These are phyloP conservation scores for Hydropsyche tenuis DNA, from an alignment of 1,140 invertebrate species.

Conservation along the genomic window DNA sequence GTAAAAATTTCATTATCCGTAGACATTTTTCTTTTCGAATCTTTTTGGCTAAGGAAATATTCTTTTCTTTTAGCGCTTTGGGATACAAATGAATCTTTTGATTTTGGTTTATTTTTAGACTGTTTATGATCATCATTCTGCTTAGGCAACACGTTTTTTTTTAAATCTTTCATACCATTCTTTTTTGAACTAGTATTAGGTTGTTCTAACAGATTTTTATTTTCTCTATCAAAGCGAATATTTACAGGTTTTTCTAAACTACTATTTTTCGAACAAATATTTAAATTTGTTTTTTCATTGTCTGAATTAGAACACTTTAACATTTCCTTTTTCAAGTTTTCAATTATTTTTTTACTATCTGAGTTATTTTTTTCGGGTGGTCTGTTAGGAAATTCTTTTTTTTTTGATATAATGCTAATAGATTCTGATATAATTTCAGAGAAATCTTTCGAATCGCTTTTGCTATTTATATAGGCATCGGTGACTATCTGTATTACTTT, in stretches of 20 bases:
- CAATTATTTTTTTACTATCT: background rate
- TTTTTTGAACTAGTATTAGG: too few species aligned
- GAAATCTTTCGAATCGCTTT: background rate
- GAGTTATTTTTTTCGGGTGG: background rate
- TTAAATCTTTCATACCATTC: too few species aligned
- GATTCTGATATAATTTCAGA: constrained; percentile 21
- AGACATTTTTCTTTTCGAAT: background rate
- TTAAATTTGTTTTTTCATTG: too few species aligned
- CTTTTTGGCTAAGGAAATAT: background rate
- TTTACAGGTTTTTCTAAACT: too few species aligned
- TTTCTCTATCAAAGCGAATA: too few species aligned
- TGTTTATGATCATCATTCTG: background rate
- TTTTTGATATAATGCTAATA: background rate
- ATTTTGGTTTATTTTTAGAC: background rate
- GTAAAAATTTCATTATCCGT: background rate
- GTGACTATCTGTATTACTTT: constrained; percentile 36
- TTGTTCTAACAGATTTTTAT: too few species aligned
- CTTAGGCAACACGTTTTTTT: too few species aligned
- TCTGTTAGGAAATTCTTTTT: background rate
- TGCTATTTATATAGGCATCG: constrained; percentile 16
- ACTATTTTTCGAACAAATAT: too few species aligned
- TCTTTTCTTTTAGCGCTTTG: background rate
- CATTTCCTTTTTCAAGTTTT: background rate
- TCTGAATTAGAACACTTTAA: background rate
- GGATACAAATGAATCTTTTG: background rate